Evolutionary conservation across 2,888 invertebrate genomes (phyloP), one percentile per base, ranked within the genome.

Genomic region (Eupithecia centaureata): DNA sequence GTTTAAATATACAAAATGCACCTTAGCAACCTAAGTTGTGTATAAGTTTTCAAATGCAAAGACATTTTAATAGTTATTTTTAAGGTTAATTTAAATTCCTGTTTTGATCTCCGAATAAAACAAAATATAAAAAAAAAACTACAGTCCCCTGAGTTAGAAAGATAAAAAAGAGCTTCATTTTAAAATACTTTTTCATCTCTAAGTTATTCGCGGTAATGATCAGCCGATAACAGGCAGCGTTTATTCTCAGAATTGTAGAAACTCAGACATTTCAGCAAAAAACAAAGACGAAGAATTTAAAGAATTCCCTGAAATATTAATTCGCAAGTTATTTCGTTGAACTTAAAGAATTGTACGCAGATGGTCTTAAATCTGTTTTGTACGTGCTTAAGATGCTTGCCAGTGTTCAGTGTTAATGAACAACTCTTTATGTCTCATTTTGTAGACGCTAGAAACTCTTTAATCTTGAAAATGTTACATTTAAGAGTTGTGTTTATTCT

Each of bases 381-480:
- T 87, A 88, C 90, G 90, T 91, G 89, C 85, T 87, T 83, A 86
- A 87, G 87, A 79, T 76, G 76, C 75, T 75, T 72, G 79, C 74
- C 70, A 68, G 77, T 83, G 82, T 85, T 86, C 82, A 79, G 81
- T 80, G 82, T 82, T 90, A 89, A 90, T 90, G 86, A 90, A 89
- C 86, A 85, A 82, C 77, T 77, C 75, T 79, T 76, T 73, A 74
- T 75, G 74, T 71, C 74, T 78, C 73, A 74, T 74, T 76, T 70
- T 73, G 63, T 70, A 70, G 51, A 42, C 38, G 63, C 69, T 63
- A 65, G 62, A 52, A 68, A 65, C 51, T 64, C 63, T 61, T 57
- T 70, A 62, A 38, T 64, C 65, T 57, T 61, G 61, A 47, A 32
- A 64, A 64, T 63, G 61, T 61, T 28, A 54, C 28, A 13, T 18